A percentile compares a stretch with the other conserved stretches of the same genome.
phyloP scores from a whole-genome alignment of 2,113 vertebrate genomes.

The Chloebia gouldiae region DNA sequence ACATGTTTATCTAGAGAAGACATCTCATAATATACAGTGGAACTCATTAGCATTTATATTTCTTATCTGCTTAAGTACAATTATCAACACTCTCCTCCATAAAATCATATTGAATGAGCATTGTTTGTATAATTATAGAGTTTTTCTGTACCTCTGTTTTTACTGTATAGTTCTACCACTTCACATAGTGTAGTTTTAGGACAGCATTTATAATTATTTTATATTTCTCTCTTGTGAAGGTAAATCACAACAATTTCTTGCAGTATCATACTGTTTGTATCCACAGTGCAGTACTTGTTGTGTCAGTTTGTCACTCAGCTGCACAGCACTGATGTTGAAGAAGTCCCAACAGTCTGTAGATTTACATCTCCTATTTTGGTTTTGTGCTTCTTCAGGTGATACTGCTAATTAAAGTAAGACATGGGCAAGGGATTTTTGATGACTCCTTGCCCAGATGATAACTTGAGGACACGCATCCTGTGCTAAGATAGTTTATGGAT shows the following conservation, averaged over 20 bases:
- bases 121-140: conserved; percentile 27
- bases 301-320: conserved; percentile 1
- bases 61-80: conserved; percentile 60
- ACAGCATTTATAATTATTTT: neutral
- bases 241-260: neutral
- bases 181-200: neutral
- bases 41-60: conserved; percentile 68
- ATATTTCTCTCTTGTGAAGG: neutral
- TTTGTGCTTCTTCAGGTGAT: neutral
- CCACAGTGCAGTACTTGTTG: neutral
- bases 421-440: neutral
- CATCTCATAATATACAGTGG: conserved; percentile 61
- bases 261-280: neutral
- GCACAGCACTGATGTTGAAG: neutral
- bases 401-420: neutral
- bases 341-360: neutral
- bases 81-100: conserved; percentile 47
- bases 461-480: neutral
- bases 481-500: neutral
- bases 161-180: neutral
- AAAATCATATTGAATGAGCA: conserved; percentile 17
- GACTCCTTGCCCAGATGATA: neutral
- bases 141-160: neutral
- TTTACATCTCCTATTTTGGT: neutral
- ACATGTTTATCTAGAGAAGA: conserved; percentile 67